phyloP scores from a whole-genome alignment of 2,113 vertebrate genomes.

The Procapra przewalskii region DNA sequence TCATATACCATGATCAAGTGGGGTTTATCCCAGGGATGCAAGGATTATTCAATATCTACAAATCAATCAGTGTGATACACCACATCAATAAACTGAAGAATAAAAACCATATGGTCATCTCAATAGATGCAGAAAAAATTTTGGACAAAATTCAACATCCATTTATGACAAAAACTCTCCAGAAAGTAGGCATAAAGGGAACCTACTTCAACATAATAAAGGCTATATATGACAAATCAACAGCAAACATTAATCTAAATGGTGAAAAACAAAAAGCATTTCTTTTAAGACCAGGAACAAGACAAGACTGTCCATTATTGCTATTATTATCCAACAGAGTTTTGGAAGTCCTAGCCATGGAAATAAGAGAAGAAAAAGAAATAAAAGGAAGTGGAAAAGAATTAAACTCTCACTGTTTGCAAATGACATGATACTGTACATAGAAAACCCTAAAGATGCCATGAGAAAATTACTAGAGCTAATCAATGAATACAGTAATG shows the following conservation, averaged over 20 bases:
- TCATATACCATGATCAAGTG: not conserved
- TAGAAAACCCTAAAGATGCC: not conserved
- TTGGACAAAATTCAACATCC: not conserved
- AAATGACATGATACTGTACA: not conserved
- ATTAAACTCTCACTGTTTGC: not conserved
- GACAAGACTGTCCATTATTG: not conserved
- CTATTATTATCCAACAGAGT: not conserved
- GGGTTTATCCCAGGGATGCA: not conserved
- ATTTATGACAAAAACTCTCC: not conserved
- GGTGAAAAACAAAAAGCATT: not conserved
- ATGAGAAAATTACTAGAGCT: not conserved
- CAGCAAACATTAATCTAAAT: not conserved
- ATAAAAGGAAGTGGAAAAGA: not conserved
- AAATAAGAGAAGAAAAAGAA: not conserved
- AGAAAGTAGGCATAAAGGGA: not conserved
- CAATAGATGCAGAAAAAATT: not conserved
- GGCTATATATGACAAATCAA: not conserved
- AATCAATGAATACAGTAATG: not conserved
- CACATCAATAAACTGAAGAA: not conserved
- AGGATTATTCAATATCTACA: not conserved
- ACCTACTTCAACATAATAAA: not conserved
- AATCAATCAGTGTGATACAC: not conserved
- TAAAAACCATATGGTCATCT: not conserved
- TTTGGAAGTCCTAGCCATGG: not conserved
- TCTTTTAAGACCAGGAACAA: not conserved